A percentile compares a stretch with the other conserved stretches of the same genome.
These are phyloP conservation scores for Drosophila subpulchrella DNA, from an alignment of 1,140 invertebrate genomes.

Conservation along the genomic window DNA sequence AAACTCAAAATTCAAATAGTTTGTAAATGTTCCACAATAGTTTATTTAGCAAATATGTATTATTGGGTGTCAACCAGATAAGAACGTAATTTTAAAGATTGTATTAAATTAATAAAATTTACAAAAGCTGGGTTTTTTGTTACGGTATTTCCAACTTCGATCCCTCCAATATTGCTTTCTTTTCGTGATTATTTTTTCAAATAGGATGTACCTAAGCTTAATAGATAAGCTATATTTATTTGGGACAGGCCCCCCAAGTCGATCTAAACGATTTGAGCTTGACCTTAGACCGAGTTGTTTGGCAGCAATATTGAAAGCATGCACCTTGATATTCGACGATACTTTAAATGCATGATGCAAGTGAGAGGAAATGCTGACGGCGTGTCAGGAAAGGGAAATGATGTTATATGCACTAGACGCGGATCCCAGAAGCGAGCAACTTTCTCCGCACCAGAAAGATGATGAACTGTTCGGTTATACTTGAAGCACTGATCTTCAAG, in stretches of 20 bases:
- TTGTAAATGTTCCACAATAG: too few species aligned
- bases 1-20: too few species aligned
- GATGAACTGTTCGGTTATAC: conserved; percentile 15
- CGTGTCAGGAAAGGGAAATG: conserved; percentile 42
- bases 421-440: conserved; percentile 15
- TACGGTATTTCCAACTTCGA: conserved; percentile 1
- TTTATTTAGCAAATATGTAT: too few species aligned
- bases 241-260: conserved; percentile 44
- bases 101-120: too few species aligned
- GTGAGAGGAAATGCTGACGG: conserved; percentile 39
- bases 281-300: conserved; percentile 29
- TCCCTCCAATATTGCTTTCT: conserved; percentile 4
- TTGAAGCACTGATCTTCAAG: not conserved
- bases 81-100: too few species aligned
- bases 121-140: not conserved
- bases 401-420: conserved; percentile 18
- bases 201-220: conserved; percentile 21
- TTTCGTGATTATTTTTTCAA: conserved; percentile 24
- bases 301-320: conserved; percentile 9
- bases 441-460: conserved; percentile 24
- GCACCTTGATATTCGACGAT: conserved; percentile 11
- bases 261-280: conserved; percentile 19
- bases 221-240: conserved; percentile 22
- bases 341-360: conserved; percentile 31
- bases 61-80: too few species aligned